Base-by-base conservation (phyloP, 2,113 vertebrate genomes). In the Turdus rufiventris region DNA sequence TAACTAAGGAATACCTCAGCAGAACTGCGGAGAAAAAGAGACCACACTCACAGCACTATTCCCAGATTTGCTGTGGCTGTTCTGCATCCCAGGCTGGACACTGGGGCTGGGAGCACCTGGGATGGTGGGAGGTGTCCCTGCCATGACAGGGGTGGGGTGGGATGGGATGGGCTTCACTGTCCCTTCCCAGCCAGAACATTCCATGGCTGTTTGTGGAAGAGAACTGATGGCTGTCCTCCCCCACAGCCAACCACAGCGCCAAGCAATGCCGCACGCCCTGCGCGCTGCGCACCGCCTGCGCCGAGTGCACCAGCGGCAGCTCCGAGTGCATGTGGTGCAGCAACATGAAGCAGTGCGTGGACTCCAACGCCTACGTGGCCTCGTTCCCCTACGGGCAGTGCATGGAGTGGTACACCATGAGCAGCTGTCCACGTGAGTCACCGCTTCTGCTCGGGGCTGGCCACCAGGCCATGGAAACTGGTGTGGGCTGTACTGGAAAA, bases 251-350 rank as follows among this genome's bases (percentile, higher is more conserved):
- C 97, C 99, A 99, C 98, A 99, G 99, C 2, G 98, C 99, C 93
- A 99, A 99, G 98, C 99, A 99, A 97, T 99, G 99, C 96, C 98
- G 99, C 53, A 98, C 98, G 0, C 98, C 99, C 1, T 99, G 99
- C 10, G 99, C 99, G 90, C 96, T 99, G 97, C 97, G 99, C 16
- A 91, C 93, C 5, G 94, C 98, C 1, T 99, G 99, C 79, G 98
- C 97, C 5, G 99, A 99, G 61, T 99, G 99, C 92, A 99, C 99
- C 31, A 99, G 98, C 54, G 98, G 98, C 98, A 99, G 98, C 98
- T 99, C 99, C 0, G 99, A 99, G 97, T 99, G 99, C 94, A 99
- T 99, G 99, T 99, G 99, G 99, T 99, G 99, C 98, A 99, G 99
- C 98, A 99, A 99, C 98, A 99, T 99, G 99, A 98, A 98, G 96